Evolutionary conservation across 2,888 invertebrate genomes (phyloP), one percentile per base, ranked within the genome.

Genomic region (Protodeltote pygarga): DNA sequence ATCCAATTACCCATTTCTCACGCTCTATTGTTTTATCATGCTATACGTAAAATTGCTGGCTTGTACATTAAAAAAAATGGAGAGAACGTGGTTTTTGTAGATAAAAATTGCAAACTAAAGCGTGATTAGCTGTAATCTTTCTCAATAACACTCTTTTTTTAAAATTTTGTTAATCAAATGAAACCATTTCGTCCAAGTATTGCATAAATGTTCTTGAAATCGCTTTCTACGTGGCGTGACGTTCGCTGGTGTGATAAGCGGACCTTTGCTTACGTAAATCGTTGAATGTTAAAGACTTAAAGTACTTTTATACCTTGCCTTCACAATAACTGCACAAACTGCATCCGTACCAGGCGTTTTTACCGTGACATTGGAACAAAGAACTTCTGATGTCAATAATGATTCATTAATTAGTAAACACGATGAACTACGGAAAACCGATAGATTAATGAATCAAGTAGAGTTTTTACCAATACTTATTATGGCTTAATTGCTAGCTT

Each of bases 131-230:
- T 35, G n/a, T 17, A 40, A 13, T 4, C 5, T 8, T 44, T 44
- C 44, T 17, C 25, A 47, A 38, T 33, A 27, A 46, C 23, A 47
- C 16, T 35, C 8, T 16, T 24, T 39, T 40, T 60, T 47, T 42
- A 41, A n/a, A 52, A 48, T 69, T 70, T 73, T 69, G 55, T 75
- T 78, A 81, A 79, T 83, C 73, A 80, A 81, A 79, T 76, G 77
- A 65, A 83, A 79, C 77, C 71, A 66, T 77, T 73, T 75, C 71
- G 71, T 74, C 66, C 65, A 65, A 58, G 62, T 69, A 74, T 87
- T 87, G 77, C 84, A 81, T 79, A 85, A 85, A 81, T 74, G 81
- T 81, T 86, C 83, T 84, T 86, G 83, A 84, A 85, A 83, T 85
- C 81, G 85, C 84, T 88, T 85, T 87, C 85, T 83, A 86, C 85